Base-by-base conservation (phyloP, 1,140 invertebrate genomes). In the Brachionus sp. region DNA sequence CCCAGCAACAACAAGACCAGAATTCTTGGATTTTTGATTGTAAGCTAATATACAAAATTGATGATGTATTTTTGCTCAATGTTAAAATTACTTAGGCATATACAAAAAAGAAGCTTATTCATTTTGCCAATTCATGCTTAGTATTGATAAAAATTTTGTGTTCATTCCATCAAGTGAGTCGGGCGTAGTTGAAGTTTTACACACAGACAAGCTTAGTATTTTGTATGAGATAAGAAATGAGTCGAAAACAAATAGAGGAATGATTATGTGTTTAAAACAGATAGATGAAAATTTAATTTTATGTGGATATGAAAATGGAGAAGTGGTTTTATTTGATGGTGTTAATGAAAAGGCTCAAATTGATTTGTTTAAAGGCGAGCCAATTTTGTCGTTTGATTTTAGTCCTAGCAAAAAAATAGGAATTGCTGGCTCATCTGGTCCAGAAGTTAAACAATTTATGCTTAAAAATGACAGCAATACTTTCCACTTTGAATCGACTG, bases 81-180 rank as follows among this genome's bases (percentile, higher is more conserved):
- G 3, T 42, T 3, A 23, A 23, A 57, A 39, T 70, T 70, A 10
- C 35, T 50, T 23, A 62, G 75, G 75, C 44, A 78, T 80, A 7
- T 80, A 66, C 16, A 46, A 57, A 37, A 80, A 57, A n/a, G 77
- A 80, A 37, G 33, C 77, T 35, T 80, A 80, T 42, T 62, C 77
- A 62, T 80, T 80, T 16, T 80, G 77, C 25, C 50, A 57, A 62
- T 80, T 57, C 42, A 3, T 35, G 29, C 35, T 80, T 39, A 39
- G 57, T 25, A 13, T 13, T n/a, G 33, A 57, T 37, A 62, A 35
- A 39, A 57, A 57, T 35, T 2, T 33, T 23, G 1, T 66, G 1
- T 80, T 42, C 33, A n/a, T 80, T 16, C 77, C 77, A 23, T 80
- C 77, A 33, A 23, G 6, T 46, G 70, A 75, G 23, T 33, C 70